Percentiles rank a stretch among this genome's conserved stretches.
These are phyloP conservation scores for Saturnia japonica DNA, from an alignment of 2,888 invertebrate species.

Conservation along the genomic window DNA sequence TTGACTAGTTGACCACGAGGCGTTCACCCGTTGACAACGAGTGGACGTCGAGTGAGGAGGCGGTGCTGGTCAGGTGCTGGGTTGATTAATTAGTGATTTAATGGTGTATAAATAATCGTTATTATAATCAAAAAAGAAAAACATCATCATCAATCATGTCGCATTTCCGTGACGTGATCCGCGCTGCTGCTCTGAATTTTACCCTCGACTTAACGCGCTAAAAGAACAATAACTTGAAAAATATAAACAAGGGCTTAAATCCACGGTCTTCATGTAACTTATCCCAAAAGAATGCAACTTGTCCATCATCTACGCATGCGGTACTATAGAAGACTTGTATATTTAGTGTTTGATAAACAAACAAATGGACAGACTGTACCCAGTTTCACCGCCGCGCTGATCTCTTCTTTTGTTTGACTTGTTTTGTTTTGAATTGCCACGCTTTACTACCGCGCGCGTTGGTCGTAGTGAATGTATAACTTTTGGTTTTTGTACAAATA, in stretches of 20 bases:
- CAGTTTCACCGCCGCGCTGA: slow-evolving; percentile 51
- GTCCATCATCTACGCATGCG: neutral
- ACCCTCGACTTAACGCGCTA: no score
- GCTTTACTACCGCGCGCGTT: neutral
- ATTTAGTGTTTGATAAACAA: slow-evolving; percentile 27
- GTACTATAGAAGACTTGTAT: neutral
- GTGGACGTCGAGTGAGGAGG: no score
- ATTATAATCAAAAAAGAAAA: no score
- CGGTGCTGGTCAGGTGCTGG: no score
- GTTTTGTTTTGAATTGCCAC: slow-evolving; percentile 7
- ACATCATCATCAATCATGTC: no score
- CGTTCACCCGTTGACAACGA: no score
- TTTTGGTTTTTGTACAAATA: neutral
- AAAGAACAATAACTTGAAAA: neutral
- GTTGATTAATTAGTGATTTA: no score
- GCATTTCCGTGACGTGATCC: no score
- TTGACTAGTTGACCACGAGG: no score
- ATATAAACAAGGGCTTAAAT: neutral
- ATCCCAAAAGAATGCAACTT: neutral
- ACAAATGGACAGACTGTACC: slow-evolving; percentile 31
- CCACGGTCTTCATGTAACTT: neutral
- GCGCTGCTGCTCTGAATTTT: no score
- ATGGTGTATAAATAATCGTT: no score
- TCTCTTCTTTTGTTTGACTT: slow-evolving; percentile 41
- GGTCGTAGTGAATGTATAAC: neutral